Evolutionary conservation across 2,797 vertebrate species (phyloP).

Genomic region (Sarcoramphus papa): DNA sequence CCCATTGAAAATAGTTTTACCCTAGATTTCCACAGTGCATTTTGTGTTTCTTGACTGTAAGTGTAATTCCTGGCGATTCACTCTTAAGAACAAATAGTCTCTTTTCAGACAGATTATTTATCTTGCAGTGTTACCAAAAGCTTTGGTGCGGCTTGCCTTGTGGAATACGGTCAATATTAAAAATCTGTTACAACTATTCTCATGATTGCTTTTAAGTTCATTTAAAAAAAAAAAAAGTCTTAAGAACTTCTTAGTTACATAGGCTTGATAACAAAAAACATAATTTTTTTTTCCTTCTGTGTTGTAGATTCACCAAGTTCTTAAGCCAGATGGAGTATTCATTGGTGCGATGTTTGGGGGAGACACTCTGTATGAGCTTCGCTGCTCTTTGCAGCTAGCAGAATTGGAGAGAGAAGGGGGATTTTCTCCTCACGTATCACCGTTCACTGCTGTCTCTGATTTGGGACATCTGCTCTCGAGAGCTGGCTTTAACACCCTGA

Average conservation of each 20-base stretch:
- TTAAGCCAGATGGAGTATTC: conserved; percentile 92
- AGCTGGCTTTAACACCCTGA: conserved; percentile 91
- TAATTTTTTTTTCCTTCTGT: background rate
- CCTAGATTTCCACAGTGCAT: background rate
- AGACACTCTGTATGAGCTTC: conserved; percentile 89
- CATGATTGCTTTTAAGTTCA: background rate
- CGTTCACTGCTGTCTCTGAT: conserved; percentile 88
- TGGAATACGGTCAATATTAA: background rate
- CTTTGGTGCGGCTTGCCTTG: background rate
- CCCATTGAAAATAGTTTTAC: background rate
- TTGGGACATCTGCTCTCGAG: conserved; percentile 87
- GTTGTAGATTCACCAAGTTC: conserved; percentile 84
- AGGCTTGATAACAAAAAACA: background rate
- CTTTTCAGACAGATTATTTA: background rate
- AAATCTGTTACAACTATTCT: background rate
- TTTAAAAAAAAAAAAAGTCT: background rate
- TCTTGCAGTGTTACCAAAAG: background rate
- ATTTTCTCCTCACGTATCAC: conserved; percentile 89
- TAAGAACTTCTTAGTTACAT: background rate
- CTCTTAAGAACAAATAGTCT: background rate
- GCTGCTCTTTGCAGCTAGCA: conserved; percentile 91
- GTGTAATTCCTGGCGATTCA: background rate
- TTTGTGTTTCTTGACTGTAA: background rate
- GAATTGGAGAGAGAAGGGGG: conserved; percentile 92
- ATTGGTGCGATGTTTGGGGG: conserved; percentile 92